These are phyloP conservation scores for Horisme vitalbata DNA, from an alignment of 2,888 invertebrate species.

Conservation along the genomic window DNA sequence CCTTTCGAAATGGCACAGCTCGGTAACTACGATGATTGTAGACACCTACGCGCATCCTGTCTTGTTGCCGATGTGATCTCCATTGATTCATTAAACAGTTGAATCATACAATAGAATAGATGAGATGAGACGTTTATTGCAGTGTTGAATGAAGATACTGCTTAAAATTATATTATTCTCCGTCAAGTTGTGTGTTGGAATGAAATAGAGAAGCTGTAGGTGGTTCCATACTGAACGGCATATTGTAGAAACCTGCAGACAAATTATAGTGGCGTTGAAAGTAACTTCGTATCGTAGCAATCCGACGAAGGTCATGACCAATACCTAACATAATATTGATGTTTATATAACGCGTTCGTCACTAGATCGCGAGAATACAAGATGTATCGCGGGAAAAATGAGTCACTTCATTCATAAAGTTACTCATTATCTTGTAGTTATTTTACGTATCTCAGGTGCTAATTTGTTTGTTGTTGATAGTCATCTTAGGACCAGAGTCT, in stretches of 20 bases:
- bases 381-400: conserved; percentile 46
- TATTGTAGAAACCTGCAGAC: too few species aligned
- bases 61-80: conserved; percentile 33
- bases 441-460: conserved; percentile 38
- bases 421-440: conserved; percentile 34
- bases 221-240: too few species aligned
- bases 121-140: conserved; percentile 9
- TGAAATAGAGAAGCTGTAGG: too few species aligned
- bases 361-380: conserved; percentile 37
- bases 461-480: conserved; percentile 34
- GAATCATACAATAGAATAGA: conserved; percentile 31
- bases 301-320: background rate
- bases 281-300: too few species aligned
- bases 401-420: conserved; percentile 51
- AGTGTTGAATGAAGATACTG: conserved; percentile 6
- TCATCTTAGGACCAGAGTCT: conserved; percentile 16
- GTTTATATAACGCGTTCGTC: conserved; percentile 22
- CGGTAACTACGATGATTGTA: conserved; percentile 40
- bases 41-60: conserved; percentile 56
- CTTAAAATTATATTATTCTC: too few species aligned
- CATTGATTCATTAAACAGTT: conserved; percentile 46
- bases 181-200: too few species aligned
- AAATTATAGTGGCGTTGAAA: too few species aligned
- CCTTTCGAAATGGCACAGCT: conserved; percentile 47
- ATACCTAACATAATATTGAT: conserved; percentile 12